Evolutionary conservation across 2,797 vertebrate species (phyloP).

Genomic region (Chaunax sp.): DNA sequence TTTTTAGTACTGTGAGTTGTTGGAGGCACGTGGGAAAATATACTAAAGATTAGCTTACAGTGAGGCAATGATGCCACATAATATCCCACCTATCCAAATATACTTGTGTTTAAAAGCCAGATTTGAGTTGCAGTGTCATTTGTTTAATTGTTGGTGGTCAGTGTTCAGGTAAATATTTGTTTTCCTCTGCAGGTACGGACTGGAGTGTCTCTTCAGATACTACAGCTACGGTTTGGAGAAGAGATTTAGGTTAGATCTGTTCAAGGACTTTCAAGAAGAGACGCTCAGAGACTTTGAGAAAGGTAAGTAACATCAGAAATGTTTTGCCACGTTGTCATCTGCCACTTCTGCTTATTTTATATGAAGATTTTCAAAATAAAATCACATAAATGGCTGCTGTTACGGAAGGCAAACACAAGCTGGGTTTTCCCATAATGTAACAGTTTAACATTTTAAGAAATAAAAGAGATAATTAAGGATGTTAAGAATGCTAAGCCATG

Average conservation of each 20-base stretch:
- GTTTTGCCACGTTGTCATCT: background rate
- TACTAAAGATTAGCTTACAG: background rate
- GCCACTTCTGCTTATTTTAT: too few species aligned
- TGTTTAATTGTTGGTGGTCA: slow-evolving; percentile 10
- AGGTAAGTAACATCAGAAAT: slow-evolving; percentile 80
- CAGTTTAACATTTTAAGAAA: too few species aligned
- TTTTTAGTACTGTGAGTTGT: slow-evolving; percentile 2
- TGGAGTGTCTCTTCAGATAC: slow-evolving; percentile 97
- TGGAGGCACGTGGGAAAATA: background rate
- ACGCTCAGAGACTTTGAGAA: slow-evolving; percentile 94
- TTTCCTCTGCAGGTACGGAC: slow-evolving; percentile 87
- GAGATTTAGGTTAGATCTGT: slow-evolving; percentile 93
- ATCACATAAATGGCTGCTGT: background rate
- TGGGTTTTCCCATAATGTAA: too few species aligned
- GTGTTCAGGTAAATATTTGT: slow-evolving; percentile 11
- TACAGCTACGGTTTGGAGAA: slow-evolving; percentile 98
- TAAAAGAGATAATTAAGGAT: too few species aligned
- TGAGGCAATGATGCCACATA: background rate
- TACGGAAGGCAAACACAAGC: too few species aligned
- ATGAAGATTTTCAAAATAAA: background rate
- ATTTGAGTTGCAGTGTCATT: background rate
- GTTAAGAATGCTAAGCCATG: too few species aligned
- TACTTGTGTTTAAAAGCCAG: background rate
- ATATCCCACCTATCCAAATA: too few species aligned
- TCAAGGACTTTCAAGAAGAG: slow-evolving; percentile 96